Percentiles rank a stretch among this genome's conserved stretches.
Conservation (phyloP, 2,797 vertebrate species). For the Ctenosaura bakeri region DNA sequence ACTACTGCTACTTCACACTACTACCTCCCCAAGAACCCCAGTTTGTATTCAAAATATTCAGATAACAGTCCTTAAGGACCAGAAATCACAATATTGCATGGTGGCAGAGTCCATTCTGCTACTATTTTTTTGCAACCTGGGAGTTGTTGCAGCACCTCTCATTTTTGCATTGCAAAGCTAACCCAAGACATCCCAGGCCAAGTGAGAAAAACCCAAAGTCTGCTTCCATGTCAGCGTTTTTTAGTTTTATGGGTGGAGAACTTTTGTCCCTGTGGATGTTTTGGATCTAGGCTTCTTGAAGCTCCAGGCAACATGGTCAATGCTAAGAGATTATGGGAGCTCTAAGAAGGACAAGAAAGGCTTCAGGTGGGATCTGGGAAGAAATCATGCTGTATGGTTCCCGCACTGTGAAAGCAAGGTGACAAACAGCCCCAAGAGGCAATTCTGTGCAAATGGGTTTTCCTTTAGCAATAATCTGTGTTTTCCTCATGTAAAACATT, state of each 20-base stretch:
- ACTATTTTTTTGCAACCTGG: neutral
- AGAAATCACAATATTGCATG: neutral
- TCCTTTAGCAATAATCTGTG: slow-evolving; percentile 64
- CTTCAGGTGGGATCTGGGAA: neutral
- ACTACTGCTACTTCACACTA: neutral
- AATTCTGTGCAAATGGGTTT: slow-evolving; percentile 61
- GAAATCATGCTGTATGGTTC: neutral
- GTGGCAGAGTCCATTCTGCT: neutral
- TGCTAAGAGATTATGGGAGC: neutral
- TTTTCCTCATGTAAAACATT: slow-evolving; percentile 82
- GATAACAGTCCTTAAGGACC: neutral
- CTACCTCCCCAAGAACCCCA: neutral
- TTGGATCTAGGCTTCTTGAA: neutral
- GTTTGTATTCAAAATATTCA: neutral
- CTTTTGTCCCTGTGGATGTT: too few species aligned
- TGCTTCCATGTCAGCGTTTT: neutral
- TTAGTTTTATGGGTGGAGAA: too few species aligned
- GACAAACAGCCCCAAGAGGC: slow-evolving; percentile 28
- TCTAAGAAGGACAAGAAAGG: neutral
- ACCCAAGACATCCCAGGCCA: too few species aligned
- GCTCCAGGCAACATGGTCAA: neutral
- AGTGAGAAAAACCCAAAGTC: neutral
- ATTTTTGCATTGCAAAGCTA: neutral
- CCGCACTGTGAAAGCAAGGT: slow-evolving; percentile 13
- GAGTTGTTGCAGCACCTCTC: neutral